These are phyloP conservation scores for Hemaris fuciformis DNA, from an alignment of 2,888 invertebrate genomes.

Conservation along the genomic window DNA sequence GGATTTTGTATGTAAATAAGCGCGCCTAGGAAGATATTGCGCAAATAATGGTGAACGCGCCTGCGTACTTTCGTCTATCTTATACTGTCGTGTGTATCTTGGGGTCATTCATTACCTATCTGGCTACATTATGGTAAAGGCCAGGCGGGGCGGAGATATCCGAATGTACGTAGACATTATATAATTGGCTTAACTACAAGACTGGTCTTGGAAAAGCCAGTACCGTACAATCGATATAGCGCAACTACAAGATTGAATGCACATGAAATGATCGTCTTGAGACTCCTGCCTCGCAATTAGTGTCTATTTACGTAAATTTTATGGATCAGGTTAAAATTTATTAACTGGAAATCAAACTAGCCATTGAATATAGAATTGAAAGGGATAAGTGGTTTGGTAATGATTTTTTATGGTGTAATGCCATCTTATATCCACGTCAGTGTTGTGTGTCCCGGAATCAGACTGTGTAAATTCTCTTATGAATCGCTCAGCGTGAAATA, in stretches of 20 bases:
- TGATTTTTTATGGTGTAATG: no score
- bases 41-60: slow-evolving; percentile 1
- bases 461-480: no score
- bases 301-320: no score
- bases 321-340: no score
- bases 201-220: neutral
- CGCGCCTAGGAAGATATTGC: neutral
- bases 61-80: slow-evolving; percentile 2
- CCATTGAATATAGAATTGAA: no score
- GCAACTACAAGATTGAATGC: neutral
- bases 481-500: no score
- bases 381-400: no score
- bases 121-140: neutral
- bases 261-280: neutral
- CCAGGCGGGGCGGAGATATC: neutral
- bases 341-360: no score
- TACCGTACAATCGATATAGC: neutral
- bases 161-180: neutral
- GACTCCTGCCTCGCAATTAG: neutral
- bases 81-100: neutral
- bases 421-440: no score
- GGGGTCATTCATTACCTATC: slow-evolving; percentile 7
- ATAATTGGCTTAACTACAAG: neutral
- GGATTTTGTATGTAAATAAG: slow-evolving; percentile 6
- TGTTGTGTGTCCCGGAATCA: no score